These are phyloP conservation scores for Aquatica leii DNA, from an alignment of 2,888 invertebrate genomes.

Conservation along the genomic window DNA sequence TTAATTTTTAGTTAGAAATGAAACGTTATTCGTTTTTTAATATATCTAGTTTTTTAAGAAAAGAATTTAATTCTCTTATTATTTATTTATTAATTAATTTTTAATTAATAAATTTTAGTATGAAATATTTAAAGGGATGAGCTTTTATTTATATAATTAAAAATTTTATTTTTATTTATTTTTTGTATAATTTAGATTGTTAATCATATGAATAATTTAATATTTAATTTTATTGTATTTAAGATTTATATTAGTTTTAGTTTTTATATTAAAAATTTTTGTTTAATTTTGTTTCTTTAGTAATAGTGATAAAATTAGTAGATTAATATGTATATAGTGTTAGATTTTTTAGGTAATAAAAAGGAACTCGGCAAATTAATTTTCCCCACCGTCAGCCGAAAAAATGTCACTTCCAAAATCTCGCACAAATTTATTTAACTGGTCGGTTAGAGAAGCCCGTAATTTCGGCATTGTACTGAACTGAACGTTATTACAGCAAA, in stretches of 20 bases:
- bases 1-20: conserved; percentile 69
- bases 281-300: conserved; percentile 59
- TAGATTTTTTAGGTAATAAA: conserved; percentile 54
- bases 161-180: conserved; percentile 58
- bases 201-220: conserved; percentile 61
- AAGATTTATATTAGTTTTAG: conserved; percentile 58
- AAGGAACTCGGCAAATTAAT: conserved; percentile 72
- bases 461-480: too few species aligned
- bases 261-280: conserved; percentile 58
- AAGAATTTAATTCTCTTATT: conserved; percentile 64
- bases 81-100: conserved; percentile 47
- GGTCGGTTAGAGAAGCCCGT: too few species aligned
- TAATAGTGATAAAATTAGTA: conserved; percentile 72
- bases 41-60: conserved; percentile 75
- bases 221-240: conserved; percentile 58
- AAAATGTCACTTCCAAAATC: conserved; percentile 74
- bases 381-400: conserved; percentile 79
- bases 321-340: conserved; percentile 31
- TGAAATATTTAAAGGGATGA: conserved; percentile 61
- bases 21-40: conserved; percentile 73
- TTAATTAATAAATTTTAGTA: conserved; percentile 56
- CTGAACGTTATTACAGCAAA: too few species aligned
- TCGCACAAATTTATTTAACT: too few species aligned
- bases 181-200: conserved; percentile 68
- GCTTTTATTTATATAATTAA: conserved; percentile 62